Conservation (phyloP, 2,113 vertebrate species). For the Aramus guarauna region DNA sequence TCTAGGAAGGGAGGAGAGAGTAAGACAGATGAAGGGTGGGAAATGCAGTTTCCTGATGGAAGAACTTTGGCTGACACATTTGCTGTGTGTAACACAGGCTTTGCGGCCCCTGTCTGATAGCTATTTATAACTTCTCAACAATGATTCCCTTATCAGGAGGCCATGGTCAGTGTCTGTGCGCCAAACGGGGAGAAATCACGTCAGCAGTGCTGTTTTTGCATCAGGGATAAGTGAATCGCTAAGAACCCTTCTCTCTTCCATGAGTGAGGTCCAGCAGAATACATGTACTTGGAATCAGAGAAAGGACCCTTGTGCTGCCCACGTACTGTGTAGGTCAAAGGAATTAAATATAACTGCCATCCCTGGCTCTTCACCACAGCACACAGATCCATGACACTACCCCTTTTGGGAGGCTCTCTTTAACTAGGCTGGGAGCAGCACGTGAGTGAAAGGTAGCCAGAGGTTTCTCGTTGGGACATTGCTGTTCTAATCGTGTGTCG, state of each 20-base stretch:
- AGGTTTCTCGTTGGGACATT: background rate
- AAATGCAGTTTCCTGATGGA: conserved; percentile 26
- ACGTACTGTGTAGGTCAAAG: background rate
- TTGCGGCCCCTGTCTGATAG: background rate
- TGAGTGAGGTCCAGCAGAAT: background rate
- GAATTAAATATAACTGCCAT: background rate
- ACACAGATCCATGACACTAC: background rate
- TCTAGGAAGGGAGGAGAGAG: background rate
- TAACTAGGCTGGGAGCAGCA: background rate
- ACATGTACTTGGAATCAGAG: background rate
- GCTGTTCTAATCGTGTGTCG: background rate
- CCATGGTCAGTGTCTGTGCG: background rate
- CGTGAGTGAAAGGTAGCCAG: background rate
- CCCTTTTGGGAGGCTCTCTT: background rate
- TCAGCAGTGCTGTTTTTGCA: background rate
- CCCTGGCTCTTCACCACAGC: background rate
- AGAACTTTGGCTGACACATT: conserved; percentile 23
- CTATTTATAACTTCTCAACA: conserved; percentile 38
- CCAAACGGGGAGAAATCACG: background rate
- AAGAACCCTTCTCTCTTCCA: background rate
- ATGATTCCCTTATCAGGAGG: background rate
- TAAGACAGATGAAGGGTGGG: background rate
- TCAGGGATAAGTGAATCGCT: background rate
- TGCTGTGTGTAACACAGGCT: background rate
- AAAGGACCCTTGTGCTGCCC: background rate